Evolutionary conservation across 1,140 invertebrate genomes (phyloP).

Genomic region (Campodea augens): DNA sequence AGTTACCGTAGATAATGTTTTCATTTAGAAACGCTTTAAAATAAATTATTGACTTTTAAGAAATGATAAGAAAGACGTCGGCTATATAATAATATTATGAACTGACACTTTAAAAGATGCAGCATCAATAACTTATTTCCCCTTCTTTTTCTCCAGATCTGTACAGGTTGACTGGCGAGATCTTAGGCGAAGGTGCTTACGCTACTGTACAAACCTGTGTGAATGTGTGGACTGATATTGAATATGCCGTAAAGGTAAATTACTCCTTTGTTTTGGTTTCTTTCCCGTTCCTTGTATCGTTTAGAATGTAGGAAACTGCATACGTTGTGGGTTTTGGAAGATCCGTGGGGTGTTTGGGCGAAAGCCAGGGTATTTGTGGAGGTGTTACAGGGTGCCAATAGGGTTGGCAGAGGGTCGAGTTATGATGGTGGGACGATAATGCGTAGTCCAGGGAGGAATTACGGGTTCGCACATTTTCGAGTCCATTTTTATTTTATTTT

Average conservation of each 20-base stretch:
- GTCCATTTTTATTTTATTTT: no score
- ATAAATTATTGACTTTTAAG: not conserved
- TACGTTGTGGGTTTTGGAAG: no score
- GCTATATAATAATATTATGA: not conserved
- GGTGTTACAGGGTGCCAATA: no score
- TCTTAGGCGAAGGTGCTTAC: constrained; percentile 88
- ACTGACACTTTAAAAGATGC: not conserved
- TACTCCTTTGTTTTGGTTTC: not conserved
- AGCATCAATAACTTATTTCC: constrained; percentile 1
- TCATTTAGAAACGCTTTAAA: not conserved
- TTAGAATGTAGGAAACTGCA: no score
- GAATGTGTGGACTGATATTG: constrained; percentile 72
- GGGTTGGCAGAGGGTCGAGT: no score
- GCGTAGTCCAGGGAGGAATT: no score
- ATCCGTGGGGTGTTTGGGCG: no score
- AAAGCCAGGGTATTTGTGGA: no score
- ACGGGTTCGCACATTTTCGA: no score
- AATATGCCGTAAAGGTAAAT: constrained; percentile 78
- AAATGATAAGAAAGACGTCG: not conserved
- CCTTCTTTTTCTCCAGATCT: constrained; percentile 46
- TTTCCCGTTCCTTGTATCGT: not conserved
- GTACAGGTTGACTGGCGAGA: constrained; percentile 84
- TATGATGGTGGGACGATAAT: no score
- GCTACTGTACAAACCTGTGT: constrained; percentile 87
- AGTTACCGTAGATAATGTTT: not conserved